These are phyloP conservation scores for Drosophila mayri DNA, from an alignment of 1,140 invertebrate species.

Conservation along the genomic window DNA sequence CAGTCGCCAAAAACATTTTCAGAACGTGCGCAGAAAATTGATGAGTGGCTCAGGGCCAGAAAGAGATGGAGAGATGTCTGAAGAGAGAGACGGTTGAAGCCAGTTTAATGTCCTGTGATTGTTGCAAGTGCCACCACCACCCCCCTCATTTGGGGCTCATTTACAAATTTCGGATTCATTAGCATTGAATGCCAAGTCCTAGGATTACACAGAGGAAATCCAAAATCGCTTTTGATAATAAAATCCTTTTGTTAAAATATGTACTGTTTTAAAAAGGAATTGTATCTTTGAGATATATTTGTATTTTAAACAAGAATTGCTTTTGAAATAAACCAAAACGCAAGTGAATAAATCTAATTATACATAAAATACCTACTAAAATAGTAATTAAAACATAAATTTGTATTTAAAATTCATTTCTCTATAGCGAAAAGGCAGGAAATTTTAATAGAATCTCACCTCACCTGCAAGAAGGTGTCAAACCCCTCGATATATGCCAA, in stretches of 20 bases:
- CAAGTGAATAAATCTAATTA: too few species aligned
- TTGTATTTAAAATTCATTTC: neutral
- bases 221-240: neutral
- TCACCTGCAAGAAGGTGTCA: slow-evolving; percentile 30
- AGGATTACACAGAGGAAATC: neutral
- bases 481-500: slow-evolving; percentile 7
- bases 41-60: slow-evolving; percentile 48
- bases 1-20: slow-evolving; percentile 67
- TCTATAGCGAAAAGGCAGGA: neutral
- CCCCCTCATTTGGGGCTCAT: slow-evolving; percentile 48
- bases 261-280: too few species aligned
- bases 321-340: too few species aligned
- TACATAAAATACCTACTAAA: too few species aligned
- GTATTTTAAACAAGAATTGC: too few species aligned
- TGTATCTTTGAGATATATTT: too few species aligned
- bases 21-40: slow-evolving; percentile 75
- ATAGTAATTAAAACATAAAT: too few species aligned
- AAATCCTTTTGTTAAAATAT: neutral
- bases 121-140: slow-evolving; percentile 37
- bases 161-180: slow-evolving; percentile 75
- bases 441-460: slow-evolving; percentile 9
- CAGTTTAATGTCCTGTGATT: slow-evolving; percentile 65
- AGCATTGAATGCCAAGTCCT: slow-evolving; percentile 68
- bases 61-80: slow-evolving; percentile 2
- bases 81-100: slow-evolving; percentile 15